These are phyloP conservation scores for Sciurus niger DNA, from an alignment of 2,113 vertebrate species.

Conservation along the genomic window DNA sequence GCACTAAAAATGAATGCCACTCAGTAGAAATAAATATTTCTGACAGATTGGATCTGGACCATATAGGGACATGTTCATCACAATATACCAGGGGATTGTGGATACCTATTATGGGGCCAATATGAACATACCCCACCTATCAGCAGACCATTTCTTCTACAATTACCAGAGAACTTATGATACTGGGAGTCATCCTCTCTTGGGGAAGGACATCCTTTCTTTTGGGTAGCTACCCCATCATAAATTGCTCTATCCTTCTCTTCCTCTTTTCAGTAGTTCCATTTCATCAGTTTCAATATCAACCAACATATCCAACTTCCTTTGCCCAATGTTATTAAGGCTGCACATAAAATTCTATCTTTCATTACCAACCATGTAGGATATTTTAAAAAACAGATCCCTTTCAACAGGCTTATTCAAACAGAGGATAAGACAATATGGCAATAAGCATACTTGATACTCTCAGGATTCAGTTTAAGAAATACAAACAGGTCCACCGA, in stretches of 20 bases:
- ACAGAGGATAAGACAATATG: not conserved
- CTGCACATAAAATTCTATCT: not conserved
- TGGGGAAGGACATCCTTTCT: not conserved
- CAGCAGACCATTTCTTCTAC: not conserved
- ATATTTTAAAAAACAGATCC: not conserved
- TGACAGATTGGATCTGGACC: conserved; percentile 1
- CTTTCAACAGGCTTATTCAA: not conserved
- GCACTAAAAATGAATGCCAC: conserved; percentile 75
- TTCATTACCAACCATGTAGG: not conserved
- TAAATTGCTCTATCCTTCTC: not conserved
- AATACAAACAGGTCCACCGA: not conserved
- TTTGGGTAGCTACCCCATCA: not conserved
- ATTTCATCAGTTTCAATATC: conserved; percentile 3
- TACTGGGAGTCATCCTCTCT: not conserved
- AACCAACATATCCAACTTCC: not conserved
- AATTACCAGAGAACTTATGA: conserved; percentile 8
- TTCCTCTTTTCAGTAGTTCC: not conserved
- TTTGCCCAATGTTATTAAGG: conserved; percentile 29
- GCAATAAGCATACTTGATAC: conserved; percentile 4
- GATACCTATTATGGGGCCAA: not conserved
- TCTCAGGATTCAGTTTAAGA: conserved; percentile 46
- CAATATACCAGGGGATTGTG: not conserved
- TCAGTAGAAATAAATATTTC: conserved; percentile 27
- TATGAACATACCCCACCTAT: conserved; percentile 32
- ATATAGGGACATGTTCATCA: not conserved